Percentiles rank a stretch among this genome's conserved stretches.
Conservation (phyloP, 2,113 vertebrate genomes). For the Cebus imitator region DNA sequence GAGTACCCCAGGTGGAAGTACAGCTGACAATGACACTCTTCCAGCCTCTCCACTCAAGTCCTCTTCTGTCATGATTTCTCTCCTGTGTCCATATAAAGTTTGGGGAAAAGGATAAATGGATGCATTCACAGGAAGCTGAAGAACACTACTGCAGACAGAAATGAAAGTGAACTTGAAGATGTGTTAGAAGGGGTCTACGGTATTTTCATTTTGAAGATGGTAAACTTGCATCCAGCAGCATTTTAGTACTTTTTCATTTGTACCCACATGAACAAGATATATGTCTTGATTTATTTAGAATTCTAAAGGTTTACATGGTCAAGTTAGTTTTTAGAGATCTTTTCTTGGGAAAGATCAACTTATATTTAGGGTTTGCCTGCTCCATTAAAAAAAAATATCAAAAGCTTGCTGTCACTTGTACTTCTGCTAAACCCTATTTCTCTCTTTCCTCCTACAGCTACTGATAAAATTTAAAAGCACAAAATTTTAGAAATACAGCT, state of each 20-base stretch:
- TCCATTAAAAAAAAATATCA: background rate
- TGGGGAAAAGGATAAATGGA: background rate
- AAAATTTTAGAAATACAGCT: slow-evolving; percentile 1
- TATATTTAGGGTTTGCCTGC: background rate
- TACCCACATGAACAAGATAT: background rate
- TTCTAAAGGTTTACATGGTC: background rate
- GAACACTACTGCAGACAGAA: background rate
- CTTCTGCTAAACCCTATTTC: background rate
- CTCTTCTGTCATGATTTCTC: background rate
- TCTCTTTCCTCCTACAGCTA: background rate
- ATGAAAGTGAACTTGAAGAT: background rate
- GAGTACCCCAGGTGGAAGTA: background rate
- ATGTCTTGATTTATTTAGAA: background rate
- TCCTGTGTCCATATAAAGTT: background rate
- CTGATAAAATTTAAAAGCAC: background rate
- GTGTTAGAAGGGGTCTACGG: background rate
- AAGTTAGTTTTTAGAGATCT: background rate
- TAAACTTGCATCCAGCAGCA: background rate
- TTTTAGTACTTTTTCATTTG: background rate
- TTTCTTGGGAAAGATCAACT: background rate
- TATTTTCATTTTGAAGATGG: background rate
- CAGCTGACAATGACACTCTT: background rate
- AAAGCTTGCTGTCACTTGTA: background rate
- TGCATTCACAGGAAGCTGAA: background rate
- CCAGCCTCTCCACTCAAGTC: background rate